phyloP scores from a whole-genome alignment of 2,113 vertebrate genomes.

The Paralichthys olivaceus region DNA sequence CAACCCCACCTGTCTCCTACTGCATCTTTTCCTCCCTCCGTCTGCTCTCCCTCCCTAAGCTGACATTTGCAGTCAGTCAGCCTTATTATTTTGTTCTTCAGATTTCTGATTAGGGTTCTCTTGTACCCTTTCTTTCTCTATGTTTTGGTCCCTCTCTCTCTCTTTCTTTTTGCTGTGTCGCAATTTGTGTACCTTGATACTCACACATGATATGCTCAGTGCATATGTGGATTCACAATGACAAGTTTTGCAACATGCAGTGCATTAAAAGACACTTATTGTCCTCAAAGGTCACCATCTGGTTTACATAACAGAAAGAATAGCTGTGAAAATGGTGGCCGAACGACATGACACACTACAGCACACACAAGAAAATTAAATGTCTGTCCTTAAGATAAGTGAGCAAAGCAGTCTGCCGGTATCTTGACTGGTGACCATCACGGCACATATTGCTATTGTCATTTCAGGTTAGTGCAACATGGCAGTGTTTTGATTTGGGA shows the following conservation, averaged over 20 bases:
- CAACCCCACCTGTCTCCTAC: constrained; percentile 52
- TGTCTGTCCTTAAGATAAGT: not conserved
- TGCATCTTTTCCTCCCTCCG: constrained; percentile 31
- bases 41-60: constrained; percentile 61
- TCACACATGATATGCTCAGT: not conserved
- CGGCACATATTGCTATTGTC: not conserved
- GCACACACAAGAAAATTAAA: not conserved
- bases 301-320: not conserved
- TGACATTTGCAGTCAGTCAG: constrained; percentile 82
- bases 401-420: not conserved
- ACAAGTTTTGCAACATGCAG: not conserved
- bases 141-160: constrained; percentile 18
- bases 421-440: not conserved
- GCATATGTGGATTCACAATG: not conserved
- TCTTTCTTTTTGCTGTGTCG: not conserved
- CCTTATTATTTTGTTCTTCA: constrained; percentile 80
- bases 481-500: not conserved
- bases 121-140: constrained; percentile 33
- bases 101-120: constrained; percentile 79
- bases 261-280: not conserved
- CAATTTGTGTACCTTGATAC: not conserved
- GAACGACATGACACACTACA: not conserved
- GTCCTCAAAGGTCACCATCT: not conserved
- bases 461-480: not conserved
- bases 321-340: not conserved